These are phyloP conservation scores for Tachina lurida DNA, from an alignment of 2,888 invertebrate species.

Conservation along the genomic window DNA sequence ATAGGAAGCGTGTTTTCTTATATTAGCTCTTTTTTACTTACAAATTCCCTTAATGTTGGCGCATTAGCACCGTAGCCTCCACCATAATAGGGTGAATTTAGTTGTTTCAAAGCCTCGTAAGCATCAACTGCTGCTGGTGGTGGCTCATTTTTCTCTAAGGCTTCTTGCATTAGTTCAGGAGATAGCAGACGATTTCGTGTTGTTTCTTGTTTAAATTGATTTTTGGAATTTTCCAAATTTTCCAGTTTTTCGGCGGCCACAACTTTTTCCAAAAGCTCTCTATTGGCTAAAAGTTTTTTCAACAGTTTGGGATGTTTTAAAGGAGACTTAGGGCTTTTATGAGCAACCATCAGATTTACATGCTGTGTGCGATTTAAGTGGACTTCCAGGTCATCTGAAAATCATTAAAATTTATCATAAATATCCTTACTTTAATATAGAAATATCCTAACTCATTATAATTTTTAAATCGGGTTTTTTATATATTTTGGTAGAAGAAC, in stretches of 20 bases:
- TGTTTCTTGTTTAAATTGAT: constrained; percentile 67
- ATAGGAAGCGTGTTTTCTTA: background rate
- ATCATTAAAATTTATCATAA: background rate
- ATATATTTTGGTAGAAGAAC: too few relatives aligned
- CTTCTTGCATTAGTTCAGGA: constrained; percentile 73
- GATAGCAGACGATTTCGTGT: constrained; percentile 74
- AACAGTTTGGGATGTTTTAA: constrained; percentile 82
- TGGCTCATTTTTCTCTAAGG: constrained; percentile 75
- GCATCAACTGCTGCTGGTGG: constrained; percentile 59
- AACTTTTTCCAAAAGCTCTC: constrained; percentile 77
- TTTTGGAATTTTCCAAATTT: constrained; percentile 59
- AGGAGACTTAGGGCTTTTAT: constrained; percentile 77
- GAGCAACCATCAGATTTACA: constrained; percentile 64
- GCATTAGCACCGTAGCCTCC: constrained; percentile 68
- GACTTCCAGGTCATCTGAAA: constrained; percentile 80
- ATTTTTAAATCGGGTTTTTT: too few relatives aligned
- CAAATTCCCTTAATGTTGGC: constrained; percentile 75
- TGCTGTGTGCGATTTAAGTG: constrained; percentile 82
- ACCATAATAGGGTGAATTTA: constrained; percentile 72
- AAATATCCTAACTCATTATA: too few relatives aligned
- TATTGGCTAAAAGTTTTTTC: constrained; percentile 80
- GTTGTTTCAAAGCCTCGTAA: constrained; percentile 67
- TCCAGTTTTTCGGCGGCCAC: constrained; percentile 73
- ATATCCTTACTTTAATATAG: too few relatives aligned
- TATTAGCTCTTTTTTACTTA: constrained; percentile 70